Conservation (phyloP, 2,113 vertebrate genomes). For the Diglossa brunneiventris region DNA sequence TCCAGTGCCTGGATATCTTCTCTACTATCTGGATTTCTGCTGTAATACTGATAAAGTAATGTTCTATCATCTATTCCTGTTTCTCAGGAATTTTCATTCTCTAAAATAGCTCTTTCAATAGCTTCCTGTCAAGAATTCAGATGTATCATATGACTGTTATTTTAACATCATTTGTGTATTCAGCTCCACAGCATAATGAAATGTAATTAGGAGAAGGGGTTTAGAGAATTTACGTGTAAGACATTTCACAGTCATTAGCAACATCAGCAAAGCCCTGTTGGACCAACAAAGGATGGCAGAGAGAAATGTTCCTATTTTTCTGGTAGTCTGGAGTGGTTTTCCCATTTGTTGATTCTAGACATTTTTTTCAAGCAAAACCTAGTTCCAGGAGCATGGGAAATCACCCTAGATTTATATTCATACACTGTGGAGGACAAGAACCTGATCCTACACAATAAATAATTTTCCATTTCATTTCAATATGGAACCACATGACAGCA, state of each 20-base stretch:
- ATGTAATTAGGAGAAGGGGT: background rate
- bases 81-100: background rate
- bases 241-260: conserved; percentile 4
- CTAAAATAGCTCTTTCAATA: background rate
- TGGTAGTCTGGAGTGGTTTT: background rate
- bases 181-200: conserved; percentile 6
- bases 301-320: conserved; percentile 23
- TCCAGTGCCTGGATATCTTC: background rate
- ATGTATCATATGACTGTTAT: conserved; percentile 24
- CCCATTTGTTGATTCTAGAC: conserved; percentile 37
- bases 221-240: background rate
- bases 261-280: background rate
- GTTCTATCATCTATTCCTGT: background rate
- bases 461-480: conserved; percentile 29
- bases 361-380: background rate
- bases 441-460: conserved; percentile 8
- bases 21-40: background rate
- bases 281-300: conserved; percentile 9
- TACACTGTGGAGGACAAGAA: background rate
- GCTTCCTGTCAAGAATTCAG: background rate
- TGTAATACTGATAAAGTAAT: background rate
- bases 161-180: conserved; percentile 25
- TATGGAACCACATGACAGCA: background rate
- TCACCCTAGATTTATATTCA: background rate
- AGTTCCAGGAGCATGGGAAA: conserved; percentile 57